Evolutionary conservation across 2,888 invertebrate genomes (phyloP), one percentile per base, ranked within the genome.

Genomic region (Carterocephalus palaemon): DNA sequence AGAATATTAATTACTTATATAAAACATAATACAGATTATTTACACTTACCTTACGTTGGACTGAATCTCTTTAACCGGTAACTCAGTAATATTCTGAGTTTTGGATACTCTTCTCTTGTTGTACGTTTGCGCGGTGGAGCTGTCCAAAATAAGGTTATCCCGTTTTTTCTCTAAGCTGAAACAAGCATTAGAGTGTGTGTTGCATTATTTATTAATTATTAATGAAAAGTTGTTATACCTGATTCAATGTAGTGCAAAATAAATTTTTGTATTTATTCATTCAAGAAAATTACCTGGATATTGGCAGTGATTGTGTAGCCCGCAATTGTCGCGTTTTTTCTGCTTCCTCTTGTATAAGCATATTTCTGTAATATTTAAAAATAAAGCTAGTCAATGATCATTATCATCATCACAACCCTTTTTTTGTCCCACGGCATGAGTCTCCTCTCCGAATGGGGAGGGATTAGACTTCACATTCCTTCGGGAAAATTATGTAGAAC

Each of bases 251-350:
- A n/a, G n/a, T n/a, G n/a, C n/a, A n/a, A n/a, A n/a, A n/a, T n/a
- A n/a, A n/a, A n/a, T n/a, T n/a, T n/a, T n/a, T n/a, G n/a, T n/a
- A n/a, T n/a, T n/a, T n/a, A n/a, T n/a, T n/a, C n/a, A n/a, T n/a
- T n/a, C 7, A 0, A 7, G n/a, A 16, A 29, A 4, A 20, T 52
- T 63, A 75, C 69, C 67, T 69, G 6, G 68, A 67, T 49, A 84
- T 75, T 7, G 87, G 87, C 46, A 87, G 60, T 5, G 87, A 87
- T 51, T 82, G 83, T 10, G 87, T 87, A 1, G 85, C 77, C 54
- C 87, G 70, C 26, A 87, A 61, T 46, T 80, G 75, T 59, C 86
- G 71, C 19, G 81, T 74, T 51, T 82, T 78, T 51, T 86, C 87
- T 45, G 75, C 67, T 48, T 80, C 82, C 54, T 77, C 70, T 61